phyloP scores from a whole-genome alignment of 2,113 vertebrate species.

The Paratilapia polleni region DNA sequence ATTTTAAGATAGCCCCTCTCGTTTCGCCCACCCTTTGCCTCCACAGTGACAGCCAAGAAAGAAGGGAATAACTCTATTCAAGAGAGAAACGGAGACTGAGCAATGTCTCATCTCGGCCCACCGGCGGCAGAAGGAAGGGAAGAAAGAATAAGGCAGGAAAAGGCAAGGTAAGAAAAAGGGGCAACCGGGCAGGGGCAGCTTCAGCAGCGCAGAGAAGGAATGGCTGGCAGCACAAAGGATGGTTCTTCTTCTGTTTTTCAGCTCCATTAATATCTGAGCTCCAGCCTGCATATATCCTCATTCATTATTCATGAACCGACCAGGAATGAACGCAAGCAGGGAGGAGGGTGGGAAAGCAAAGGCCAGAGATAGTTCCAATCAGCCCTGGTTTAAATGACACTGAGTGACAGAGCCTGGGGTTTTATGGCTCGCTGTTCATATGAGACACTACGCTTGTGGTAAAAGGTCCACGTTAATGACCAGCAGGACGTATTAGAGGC shows the following conservation, averaged over 20 bases:
- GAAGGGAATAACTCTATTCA: conserved; percentile 30
- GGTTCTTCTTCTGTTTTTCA: conserved; percentile 85
- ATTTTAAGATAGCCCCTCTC: conserved; percentile 43
- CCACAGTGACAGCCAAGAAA: conserved; percentile 41
- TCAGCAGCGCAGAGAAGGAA: conserved; percentile 58
- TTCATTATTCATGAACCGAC: conserved; percentile 97
- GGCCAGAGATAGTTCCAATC: conserved; percentile 93
- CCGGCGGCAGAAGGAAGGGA: conserved; percentile 34
- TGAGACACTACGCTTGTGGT: conserved; percentile 82
- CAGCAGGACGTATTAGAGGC: conserved; percentile 88
- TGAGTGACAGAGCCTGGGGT: conserved; percentile 94
- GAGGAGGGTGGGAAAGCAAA: conserved; percentile 85
- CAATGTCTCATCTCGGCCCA: conserved; percentile 37
- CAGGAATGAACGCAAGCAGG: conserved; percentile 78
- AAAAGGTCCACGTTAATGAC: conserved; percentile 96
- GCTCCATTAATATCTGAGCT: conserved; percentile 92
- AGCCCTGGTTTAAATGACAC: conserved; percentile 97
- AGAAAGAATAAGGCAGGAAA: conserved; percentile 36
- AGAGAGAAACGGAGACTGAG: conserved; percentile 34
- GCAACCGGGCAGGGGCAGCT: conserved; percentile 61
- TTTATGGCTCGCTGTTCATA: conserved; percentile 80
- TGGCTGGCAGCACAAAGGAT: conserved; percentile 80
- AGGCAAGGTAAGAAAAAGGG: conserved; percentile 26
- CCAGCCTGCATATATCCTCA: conserved; percentile 88
- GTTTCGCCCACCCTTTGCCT: conserved; percentile 57